Conservation (phyloP, 2,797 vertebrate genomes). For the Artibeus jamaicensis region DNA sequence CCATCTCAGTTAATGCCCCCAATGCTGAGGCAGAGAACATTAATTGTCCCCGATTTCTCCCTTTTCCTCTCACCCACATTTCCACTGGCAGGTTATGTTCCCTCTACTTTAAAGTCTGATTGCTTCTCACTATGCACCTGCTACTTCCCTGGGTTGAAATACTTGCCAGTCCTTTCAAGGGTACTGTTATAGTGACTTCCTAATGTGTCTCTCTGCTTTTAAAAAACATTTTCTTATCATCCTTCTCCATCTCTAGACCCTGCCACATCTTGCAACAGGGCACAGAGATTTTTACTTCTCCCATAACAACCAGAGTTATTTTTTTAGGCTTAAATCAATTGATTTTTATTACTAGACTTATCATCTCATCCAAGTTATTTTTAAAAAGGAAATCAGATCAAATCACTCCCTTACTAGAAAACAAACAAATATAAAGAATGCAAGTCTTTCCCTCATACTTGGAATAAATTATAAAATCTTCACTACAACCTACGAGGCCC, state of each 20-base stretch:
- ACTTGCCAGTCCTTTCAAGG: neutral
- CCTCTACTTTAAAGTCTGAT: neutral
- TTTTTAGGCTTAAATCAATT: too few species aligned
- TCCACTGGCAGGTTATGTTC: neutral
- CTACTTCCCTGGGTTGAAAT: neutral
- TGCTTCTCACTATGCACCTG: neutral
- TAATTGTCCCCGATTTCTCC: neutral
- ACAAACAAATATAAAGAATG: neutral
- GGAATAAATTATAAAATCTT: neutral
- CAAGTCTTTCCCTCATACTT: neutral
- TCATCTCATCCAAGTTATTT: neutral
- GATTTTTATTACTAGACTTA: too few species aligned
- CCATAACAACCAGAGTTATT: neutral
- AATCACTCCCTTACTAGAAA: neutral
- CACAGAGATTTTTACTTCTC: neutral
- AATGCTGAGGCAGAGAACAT: neutral
- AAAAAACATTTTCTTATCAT: neutral
- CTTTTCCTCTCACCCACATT: neutral
- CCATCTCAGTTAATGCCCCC: neutral
- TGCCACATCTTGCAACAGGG: neutral
- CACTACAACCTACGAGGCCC: neutral
- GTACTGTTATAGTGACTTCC: neutral
- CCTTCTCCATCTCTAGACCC: neutral
- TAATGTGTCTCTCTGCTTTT: neutral
- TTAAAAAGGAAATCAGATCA: neutral